phyloP scores from a whole-genome alignment of 1,140 invertebrate genomes.

The Hyphantria cunea region DNA sequence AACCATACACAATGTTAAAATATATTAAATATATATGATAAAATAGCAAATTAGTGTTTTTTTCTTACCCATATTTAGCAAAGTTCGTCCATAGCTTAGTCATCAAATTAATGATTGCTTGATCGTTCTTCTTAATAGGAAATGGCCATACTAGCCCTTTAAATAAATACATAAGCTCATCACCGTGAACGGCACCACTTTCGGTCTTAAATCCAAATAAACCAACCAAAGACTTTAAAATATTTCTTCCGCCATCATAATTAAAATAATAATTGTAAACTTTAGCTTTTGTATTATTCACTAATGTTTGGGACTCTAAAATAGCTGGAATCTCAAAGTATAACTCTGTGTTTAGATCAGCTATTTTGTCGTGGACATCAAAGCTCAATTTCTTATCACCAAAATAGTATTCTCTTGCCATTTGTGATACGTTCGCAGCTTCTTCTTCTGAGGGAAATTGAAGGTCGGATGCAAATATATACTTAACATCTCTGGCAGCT shows the following conservation, averaged over 20 bases:
- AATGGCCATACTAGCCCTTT: slow-evolving; percentile 50
- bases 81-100: slow-evolving; percentile 71
- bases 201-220: slow-evolving; percentile 42
- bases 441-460: slow-evolving; percentile 50
- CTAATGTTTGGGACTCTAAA: slow-evolving; percentile 53
- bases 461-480: slow-evolving; percentile 68
- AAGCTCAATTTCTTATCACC: slow-evolving; percentile 51
- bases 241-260: slow-evolving; percentile 59
- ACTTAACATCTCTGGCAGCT: slow-evolving; percentile 50
- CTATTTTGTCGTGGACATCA: slow-evolving; percentile 26
- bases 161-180: slow-evolving; percentile 74
- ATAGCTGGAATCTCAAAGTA: slow-evolving; percentile 65
- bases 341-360: slow-evolving; percentile 59
- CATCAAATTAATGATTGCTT: slow-evolving; percentile 52
- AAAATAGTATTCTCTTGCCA: slow-evolving; percentile 59
- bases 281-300: slow-evolving; percentile 38
- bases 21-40: not conserved
- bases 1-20: no score
- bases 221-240: slow-evolving; percentile 49
- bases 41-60: not conserved
- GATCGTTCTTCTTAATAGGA: slow-evolving; percentile 46
- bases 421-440: slow-evolving; percentile 45
- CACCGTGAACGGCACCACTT: slow-evolving; percentile 62
- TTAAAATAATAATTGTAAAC: slow-evolving; percentile 69
- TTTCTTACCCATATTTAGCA: slow-evolving; percentile 70